Evolutionary conservation across 2,797 vertebrate species (phyloP), one percentile per base, ranked within the genome.

Genomic region (Arrhamphus sclerolepis): DNA sequence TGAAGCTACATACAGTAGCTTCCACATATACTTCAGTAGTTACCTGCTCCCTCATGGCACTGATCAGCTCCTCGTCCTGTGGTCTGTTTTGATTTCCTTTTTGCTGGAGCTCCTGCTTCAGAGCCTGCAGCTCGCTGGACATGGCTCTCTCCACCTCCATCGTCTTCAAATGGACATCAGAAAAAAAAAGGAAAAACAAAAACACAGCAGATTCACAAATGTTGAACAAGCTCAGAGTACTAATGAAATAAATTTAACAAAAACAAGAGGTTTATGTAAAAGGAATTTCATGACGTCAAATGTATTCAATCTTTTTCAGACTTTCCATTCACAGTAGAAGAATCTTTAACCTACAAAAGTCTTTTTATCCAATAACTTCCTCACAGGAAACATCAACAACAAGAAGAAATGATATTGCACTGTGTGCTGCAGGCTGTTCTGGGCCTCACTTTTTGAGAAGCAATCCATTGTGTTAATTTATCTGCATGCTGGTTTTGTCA

Each of bases 41-140:
- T 81, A 93, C 93, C 91, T 94, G 91, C 71, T 94, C 92, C 81
- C 61, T 91, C 86, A 92, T 89, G 69, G 89, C 88, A 55, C 87
- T 90, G 62, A 93, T 84, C 56, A 93, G 61, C 81, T 92, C 91
- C 51, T 93, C 91, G 0, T 92, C 91, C 72, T 91, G 84, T 2
- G 77, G 72, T 65, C 80, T 74, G 52, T 62, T 77, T 17, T 80
- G 71, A 53, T 56, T 81, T 70, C 84, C 77, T 46, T 76, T 87
- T 16, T 89, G 85, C 13, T 68, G 83, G 46, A 92, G 80, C 72
- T 92, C 85, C 65, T 89, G 82, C 59, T 92, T 92, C 5, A 94
- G 72, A 46, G 67, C 82, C 71, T 91, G 90, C 46, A 94, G 83
- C 78, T 93, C 89, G 4, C 56, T 72, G 47, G 84, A 87, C 86